A percentile compares a stretch with the other conserved stretches of the same genome.
Conservation (phyloP, 2,797 vertebrate genomes). For the Alectoris magna region DNA sequence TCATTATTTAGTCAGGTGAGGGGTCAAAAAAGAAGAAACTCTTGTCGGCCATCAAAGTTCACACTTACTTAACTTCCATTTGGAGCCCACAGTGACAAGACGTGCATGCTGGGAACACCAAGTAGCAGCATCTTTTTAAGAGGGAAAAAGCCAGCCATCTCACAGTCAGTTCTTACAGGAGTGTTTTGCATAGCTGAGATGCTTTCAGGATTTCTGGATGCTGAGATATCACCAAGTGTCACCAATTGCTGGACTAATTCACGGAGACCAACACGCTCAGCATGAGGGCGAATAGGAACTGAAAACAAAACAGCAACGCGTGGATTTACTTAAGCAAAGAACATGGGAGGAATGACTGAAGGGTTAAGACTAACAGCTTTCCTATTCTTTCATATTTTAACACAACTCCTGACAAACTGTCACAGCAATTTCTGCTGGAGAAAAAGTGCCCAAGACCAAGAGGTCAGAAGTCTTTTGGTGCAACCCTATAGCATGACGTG, state of each 20-base stretch:
- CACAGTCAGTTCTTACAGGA: not conserved
- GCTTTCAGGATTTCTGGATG: constrained; percentile 81
- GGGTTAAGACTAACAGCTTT: not conserved
- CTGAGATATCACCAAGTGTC: constrained; percentile 84
- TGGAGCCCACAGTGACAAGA: not conserved
- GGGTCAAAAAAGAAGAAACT: not conserved
- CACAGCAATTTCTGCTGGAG: not conserved
- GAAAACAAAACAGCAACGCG: not conserved
- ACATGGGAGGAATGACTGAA: not conserved
- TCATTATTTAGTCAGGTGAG: not conserved
- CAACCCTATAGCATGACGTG: not conserved
- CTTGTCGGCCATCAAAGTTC: not conserved
- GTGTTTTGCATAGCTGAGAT: constrained; percentile 64
- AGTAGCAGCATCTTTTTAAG: not conserved
- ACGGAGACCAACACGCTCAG: constrained; percentile 87
- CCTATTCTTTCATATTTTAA: not conserved
- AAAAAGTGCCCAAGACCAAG: not conserved
- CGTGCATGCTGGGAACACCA: not conserved
- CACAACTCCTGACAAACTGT: not conserved
- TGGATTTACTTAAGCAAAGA: not conserved
- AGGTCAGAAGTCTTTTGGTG: not conserved
- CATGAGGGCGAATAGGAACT: constrained; percentile 89
- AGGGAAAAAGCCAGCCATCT: not conserved
- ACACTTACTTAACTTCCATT: not conserved
- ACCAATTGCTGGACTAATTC: constrained; percentile 88